Evolutionary conservation across 2,797 vertebrate species (phyloP).

Genomic region (Psittacula echo): DNA sequence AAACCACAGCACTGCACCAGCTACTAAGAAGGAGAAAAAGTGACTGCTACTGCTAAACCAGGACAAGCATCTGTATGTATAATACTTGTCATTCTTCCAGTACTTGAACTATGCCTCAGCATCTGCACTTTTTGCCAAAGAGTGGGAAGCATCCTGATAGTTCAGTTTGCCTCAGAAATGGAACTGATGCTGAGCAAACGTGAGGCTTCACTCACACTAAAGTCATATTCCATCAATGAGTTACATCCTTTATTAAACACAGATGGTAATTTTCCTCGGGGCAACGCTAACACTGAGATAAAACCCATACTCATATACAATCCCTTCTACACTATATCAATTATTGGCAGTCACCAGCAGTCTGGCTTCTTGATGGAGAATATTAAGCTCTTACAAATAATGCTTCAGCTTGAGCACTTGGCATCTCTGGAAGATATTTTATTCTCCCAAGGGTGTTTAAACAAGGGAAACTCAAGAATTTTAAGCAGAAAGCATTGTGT

Average conservation of each 20-base stretch:
- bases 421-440: not conserved
- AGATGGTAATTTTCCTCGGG: not conserved
- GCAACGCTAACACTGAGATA: not conserved
- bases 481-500: not conserved
- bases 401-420: not conserved
- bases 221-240: not conserved
- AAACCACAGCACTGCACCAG: too few species aligned
- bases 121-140: not conserved
- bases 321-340: not conserved
- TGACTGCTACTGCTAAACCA: too few species aligned
- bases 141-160: not conserved
- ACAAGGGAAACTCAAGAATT: conserved; percentile 22
- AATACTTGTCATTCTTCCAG: rapidly evolving
- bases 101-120: not conserved
- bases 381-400: not conserved
- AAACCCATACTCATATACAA: not conserved
- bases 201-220: not conserved
- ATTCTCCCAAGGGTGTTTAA: conserved; percentile 9
- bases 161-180: not conserved
- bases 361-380: not conserved
- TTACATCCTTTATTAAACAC: not conserved
- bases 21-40: too few species aligned
- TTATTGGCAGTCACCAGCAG: not conserved
- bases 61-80: not conserved
- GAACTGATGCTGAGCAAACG: not conserved